Evolutionary conservation across 2,113 vertebrate species (phyloP), one percentile per base, ranked within the genome.

Genomic region (Maccullochella peelii): DNA sequence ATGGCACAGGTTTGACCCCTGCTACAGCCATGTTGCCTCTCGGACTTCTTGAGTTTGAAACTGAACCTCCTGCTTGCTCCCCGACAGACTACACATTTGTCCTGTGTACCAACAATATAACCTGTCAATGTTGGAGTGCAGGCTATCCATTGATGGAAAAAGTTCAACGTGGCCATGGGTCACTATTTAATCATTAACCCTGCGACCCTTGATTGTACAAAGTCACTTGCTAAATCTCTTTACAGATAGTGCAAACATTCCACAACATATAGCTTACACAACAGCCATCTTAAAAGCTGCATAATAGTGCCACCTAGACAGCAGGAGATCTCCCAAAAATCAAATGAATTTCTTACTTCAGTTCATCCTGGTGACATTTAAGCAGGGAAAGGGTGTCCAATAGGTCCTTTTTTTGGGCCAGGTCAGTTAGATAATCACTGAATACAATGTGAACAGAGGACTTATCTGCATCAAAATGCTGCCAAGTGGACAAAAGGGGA

Each of bases 401-500:
- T 20, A 20, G 40, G 25, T 2, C 5, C 20, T 21, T 63, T 65
- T 74, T 49, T 25, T 25, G 2, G 2, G 14, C 2, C 25, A 2
- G 20, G n/a, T 1, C 30, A 58, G 15, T 16, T 25, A 49, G 10
- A 84, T 21, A 27, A 67, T 15, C 1, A 57, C 57, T 33, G 6
- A 61, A 57, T 57, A 77, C 23, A 75, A 59, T 38, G 40, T 50
- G 16, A 76, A 40, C 0, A 11, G 6, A 23, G 33, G 3, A 21
- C 1, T 8, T 25, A 40, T 68, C 10, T 44, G 8, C 12, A 61
- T 70, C 16, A n/a, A 18, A 38, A 54, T 0, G 11, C 15, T 49
- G 70, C 33, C n/a, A 76, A 82, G 49, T 65, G 7, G 47, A 36
- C 25, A 30, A 85, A 63, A 18, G 20, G 21, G 4, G 16, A 59